These are phyloP conservation scores for Kradibia gibbosae DNA, from an alignment of 1,140 invertebrate genomes.

Conservation along the genomic window DNA sequence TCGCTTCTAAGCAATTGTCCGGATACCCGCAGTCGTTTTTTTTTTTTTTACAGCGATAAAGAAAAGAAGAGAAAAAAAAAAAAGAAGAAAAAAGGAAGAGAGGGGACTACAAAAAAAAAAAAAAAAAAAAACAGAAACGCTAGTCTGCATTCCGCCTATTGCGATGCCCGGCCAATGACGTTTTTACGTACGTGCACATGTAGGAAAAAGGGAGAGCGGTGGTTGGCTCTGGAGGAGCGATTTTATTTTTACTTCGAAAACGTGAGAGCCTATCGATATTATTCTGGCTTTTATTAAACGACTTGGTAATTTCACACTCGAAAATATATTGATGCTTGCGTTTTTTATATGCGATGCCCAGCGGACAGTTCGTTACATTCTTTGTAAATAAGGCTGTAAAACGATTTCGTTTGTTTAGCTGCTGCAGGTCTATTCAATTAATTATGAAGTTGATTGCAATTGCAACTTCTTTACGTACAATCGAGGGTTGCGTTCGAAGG, in stretches of 20 bases:
- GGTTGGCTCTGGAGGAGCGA: not conserved
- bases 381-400: not conserved
- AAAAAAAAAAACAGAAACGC: no score
- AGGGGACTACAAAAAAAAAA: no score
- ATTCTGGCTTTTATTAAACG: not conserved
- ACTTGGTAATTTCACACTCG: not conserved
- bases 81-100: no score
- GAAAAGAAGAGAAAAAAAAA: no score
- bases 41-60: slow-evolving; percentile 39
- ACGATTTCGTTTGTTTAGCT: not conserved
- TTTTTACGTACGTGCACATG: not conserved
- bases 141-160: slow-evolving; percentile 5
- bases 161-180: not conserved
- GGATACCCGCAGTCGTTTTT: slow-evolving; percentile 43
- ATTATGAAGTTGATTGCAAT: no score
- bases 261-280: not conserved
- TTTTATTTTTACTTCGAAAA: slow-evolving; percentile 3
- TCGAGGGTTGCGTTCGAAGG: no score
- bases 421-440: not conserved
- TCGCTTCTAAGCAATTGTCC: slow-evolving; percentile 41
- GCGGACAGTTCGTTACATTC: not conserved
- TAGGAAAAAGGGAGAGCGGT: not conserved
- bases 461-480: no score
- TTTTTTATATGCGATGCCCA: not conserved
- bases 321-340: not conserved